Conservation (phyloP, 2,797 vertebrate genomes). For the Acipenser transmontanus region DNA sequence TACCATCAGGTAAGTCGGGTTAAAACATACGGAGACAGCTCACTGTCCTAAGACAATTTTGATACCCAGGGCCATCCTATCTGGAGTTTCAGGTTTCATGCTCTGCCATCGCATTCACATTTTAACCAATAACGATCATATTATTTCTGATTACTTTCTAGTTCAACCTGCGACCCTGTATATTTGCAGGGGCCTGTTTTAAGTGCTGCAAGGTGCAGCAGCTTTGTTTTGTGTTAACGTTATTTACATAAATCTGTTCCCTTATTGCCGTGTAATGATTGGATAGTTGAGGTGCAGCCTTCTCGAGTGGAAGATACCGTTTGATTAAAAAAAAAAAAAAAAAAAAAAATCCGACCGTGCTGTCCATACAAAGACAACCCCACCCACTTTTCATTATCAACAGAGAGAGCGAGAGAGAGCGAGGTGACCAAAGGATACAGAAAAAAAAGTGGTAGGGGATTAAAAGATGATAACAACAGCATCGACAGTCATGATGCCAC, state of each 20-base stretch:
- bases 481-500: slow-evolving; percentile 32
- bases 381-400: slow-evolving; percentile 12
- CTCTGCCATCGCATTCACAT: too few species aligned
- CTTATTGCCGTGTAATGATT: slow-evolving; percentile 2
- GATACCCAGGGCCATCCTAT: too few species aligned
- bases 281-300: background rate
- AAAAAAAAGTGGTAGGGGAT: background rate
- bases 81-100: too few species aligned
- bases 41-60: too few species aligned
- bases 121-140: too few species aligned
- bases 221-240: slow-evolving; percentile 9
- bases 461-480: background rate
- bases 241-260: background rate
- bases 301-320: slow-evolving; percentile 6
- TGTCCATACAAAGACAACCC: background rate
- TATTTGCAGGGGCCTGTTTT: background rate
- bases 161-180: background rate
- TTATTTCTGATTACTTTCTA: too few species aligned
- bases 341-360: too few species aligned
- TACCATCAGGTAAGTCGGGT: too few species aligned
- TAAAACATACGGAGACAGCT: too few species aligned
- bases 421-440: background rate
- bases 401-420: slow-evolving; percentile 1
- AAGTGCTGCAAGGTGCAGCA: background rate
- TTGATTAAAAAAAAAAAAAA: background rate